Evolutionary conservation across 2,888 invertebrate species (phyloP), one percentile per base, ranked within the genome.

Genomic region (Dyspetes luteomarginatus): DNA sequence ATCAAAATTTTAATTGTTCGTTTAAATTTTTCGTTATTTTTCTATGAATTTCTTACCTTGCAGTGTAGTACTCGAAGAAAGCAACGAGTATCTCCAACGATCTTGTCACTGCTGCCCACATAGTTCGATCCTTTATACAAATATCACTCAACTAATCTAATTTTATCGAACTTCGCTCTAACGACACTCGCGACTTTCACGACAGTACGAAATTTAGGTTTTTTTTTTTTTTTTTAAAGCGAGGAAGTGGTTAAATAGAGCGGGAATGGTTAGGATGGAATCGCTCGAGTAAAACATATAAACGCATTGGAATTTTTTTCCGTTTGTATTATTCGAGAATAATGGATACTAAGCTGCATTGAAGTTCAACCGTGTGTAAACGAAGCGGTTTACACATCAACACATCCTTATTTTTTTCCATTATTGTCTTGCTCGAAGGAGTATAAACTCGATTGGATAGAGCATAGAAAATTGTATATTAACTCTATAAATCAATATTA

Each of bases 91-190:
- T 96, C 93, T 96, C 96, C 92, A 96, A 94, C 82, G 96, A 96
- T 90, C 96, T 94, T 85, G 96, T 95, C 93, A 96, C 96, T 82
- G 96, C 95, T 85, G 96, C 95, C 96, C 96, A 96, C 96, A 96
- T 96, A 86, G 86, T 93, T 94, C 94, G 92, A 94, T 93, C 74
- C 93, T 92, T 91, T 93, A 93, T 79, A 78, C 56, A 82, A 83
- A 82, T 56, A 81, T 83, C 82, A 85, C 84, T 82, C 81, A 78
- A 81, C 80, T 73, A 81, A 83, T 83, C 50, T 72, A 78, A 81
- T 72, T 83, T 82, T 78, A 72, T 76, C 64, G 72, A 80, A 83
- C 80, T 48, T 36, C 78, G 80, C 81, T 74, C 81, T 60, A 78
- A 81, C 81, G 81, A 73, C 81, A 58, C 50, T 78, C 56, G 60